Evolutionary conservation across 2,888 invertebrate genomes (phyloP), one percentile per base, ranked within the genome.

Genomic region (Diadegma fenestrale): DNA sequence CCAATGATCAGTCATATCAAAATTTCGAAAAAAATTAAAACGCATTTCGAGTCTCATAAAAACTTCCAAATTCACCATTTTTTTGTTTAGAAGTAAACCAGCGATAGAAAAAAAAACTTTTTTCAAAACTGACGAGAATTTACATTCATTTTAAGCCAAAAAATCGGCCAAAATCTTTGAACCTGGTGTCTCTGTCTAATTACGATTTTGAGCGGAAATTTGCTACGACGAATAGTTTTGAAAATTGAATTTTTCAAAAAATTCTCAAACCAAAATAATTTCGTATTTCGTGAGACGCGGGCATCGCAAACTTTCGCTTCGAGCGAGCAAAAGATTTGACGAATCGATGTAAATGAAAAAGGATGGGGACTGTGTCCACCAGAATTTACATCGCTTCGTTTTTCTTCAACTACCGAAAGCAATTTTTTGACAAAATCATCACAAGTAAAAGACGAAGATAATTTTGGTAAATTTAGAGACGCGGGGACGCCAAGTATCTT

Each of bases 161-260:
- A 64, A 30, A 64, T 37, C 69, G 41, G 43, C 69, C 45, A 58
- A 68, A 48, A 45, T 63, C 51, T 1, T 19, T 30, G 45, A 43
- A 33, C 54, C 48, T 30, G 10, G n/a, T 19, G 75, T 7, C 33
- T 17, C 45, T 33, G 30, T 64, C 48, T 48, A 48, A 48, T 64
- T 30, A 66, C 43, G 54, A 54, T 43, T 54, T 48, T 64, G 19
- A 64, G 54, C 7, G 37, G 22, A 75, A 51, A 64, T 51, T 64
- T 19, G 33, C 10, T 64, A 41, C 19, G 19, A 19, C 10, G 6
- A 12, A 10, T 12, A 12, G 37, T 64, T 66, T 12, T 33, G 12
- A n/a, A n/a, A 2, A 19, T 64, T n/a, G 10, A 19, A 64, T 64
- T n/a, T 51, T 19, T 51, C 51, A 19, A 51, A 7, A 19, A 54